Percentiles rank a stretch among this genome's conserved stretches.
Evolutionary conservation across 2,797 vertebrate genomes (phyloP).

Genomic region (Syncerus caffer): DNA sequence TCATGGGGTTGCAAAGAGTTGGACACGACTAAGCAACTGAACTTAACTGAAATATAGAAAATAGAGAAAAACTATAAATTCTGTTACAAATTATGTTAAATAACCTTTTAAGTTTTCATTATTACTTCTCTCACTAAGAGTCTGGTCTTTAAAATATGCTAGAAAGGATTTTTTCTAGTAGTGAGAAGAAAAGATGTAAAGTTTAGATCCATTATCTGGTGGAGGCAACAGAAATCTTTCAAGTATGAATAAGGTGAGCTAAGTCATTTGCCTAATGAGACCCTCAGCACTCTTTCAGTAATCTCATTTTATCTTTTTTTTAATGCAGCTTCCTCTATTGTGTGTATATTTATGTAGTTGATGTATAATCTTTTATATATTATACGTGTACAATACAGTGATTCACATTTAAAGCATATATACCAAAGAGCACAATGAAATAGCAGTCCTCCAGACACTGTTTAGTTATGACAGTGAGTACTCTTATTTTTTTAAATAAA

Average conservation of each 20-base stretch:
- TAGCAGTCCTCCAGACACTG: background rate
- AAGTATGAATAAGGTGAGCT: background rate
- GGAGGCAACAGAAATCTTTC: background rate
- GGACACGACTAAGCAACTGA: background rate
- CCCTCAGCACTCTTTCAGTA: background rate
- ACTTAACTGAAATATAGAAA: background rate
- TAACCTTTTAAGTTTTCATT: background rate
- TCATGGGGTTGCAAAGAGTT: background rate
- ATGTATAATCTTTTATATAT: background rate
- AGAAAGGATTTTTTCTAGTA: background rate
- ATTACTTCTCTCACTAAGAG: background rate
- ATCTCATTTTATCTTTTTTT: background rate
- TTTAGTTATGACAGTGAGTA: background rate
- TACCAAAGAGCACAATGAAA: background rate
- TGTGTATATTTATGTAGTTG: background rate
- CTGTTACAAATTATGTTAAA: background rate
- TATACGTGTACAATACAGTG: background rate
- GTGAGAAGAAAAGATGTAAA: background rate
- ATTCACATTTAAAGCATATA: background rate
- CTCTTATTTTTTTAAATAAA: background rate
- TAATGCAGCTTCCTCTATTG: background rate
- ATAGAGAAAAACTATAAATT: background rate
- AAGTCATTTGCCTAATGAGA: background rate
- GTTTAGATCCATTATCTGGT: background rate
- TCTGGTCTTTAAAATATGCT: background rate